Conservation (phyloP, 2,797 vertebrate genomes). For the Carduelis carduelis region DNA sequence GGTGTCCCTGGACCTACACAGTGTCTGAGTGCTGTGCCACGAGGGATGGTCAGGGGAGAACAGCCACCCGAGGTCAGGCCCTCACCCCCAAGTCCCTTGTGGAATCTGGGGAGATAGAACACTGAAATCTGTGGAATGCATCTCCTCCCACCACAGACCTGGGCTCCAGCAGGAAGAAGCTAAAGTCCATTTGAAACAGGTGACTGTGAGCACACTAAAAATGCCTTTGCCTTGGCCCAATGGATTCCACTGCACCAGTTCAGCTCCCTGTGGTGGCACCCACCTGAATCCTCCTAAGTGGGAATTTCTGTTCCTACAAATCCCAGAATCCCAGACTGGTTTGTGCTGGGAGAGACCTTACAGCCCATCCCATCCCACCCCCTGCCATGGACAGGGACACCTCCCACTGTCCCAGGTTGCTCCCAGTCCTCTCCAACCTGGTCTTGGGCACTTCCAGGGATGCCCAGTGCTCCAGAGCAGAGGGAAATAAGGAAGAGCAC, state of each 20-base stretch:
- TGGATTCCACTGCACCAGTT: background rate
- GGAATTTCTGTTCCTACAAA: background rate
- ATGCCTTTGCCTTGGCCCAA: background rate
- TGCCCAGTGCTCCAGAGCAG: background rate
- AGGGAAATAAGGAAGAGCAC: background rate
- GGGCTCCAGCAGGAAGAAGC: background rate
- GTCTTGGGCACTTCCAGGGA: background rate
- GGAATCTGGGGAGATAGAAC: background rate
- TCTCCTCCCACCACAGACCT: background rate
- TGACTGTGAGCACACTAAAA: background rate
- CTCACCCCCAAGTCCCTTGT: background rate
- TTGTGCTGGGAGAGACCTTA: background rate
- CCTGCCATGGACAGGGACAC: background rate
- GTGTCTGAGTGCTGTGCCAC: background rate
- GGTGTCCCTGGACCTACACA: background rate
- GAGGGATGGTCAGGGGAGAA: accelerated
- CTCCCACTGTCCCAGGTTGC: accelerated
- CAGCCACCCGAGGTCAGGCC: background rate
- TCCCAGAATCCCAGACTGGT: background rate
- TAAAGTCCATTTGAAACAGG: background rate
- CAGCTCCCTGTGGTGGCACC: background rate
- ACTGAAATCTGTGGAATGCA: background rate
- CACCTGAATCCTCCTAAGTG: background rate
- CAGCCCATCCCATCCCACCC: accelerated
- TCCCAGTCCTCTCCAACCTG: accelerated